Conservation (phyloP, 2,888 invertebrate species). For the Plagiodera versicolora region DNA sequence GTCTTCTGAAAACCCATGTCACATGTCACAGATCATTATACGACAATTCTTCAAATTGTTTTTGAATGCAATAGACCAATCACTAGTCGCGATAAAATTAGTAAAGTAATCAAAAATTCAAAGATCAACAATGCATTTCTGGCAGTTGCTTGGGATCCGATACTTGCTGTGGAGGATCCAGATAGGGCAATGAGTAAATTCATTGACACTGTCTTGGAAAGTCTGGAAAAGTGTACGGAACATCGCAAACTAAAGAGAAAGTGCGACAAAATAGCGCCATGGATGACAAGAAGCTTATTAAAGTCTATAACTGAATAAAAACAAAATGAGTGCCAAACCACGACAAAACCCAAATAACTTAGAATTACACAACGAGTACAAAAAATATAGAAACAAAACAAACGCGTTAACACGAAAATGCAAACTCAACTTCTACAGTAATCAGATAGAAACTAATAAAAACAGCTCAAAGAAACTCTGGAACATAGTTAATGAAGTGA, state of each 20-base stretch:
- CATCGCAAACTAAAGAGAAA: background rate
- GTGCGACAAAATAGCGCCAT: background rate
- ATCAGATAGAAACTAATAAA: background rate
- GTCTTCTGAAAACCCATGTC: too few relatives aligned
- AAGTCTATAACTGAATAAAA: background rate
- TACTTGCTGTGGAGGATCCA: background rate
- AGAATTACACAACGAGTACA: background rate
- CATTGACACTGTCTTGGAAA: background rate
- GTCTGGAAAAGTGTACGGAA: background rate
- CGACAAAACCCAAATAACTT: background rate
- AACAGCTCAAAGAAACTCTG: background rate
- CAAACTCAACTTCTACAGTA: background rate
- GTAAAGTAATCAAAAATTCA: too few relatives aligned
- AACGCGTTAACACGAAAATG: background rate
- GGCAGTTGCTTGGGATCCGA: background rate
- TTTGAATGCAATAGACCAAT: too few relatives aligned
- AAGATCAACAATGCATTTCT: too few relatives aligned
- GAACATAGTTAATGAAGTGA: background rate
- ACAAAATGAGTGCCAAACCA: background rate
- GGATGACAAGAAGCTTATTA: background rate
- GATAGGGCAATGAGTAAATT: background rate
- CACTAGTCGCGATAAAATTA: too few relatives aligned
- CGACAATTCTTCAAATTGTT: too few relatives aligned
- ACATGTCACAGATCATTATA: too few relatives aligned
- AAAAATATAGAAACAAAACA: slow-evolving; percentile 4